A percentile compares a stretch with the other conserved stretches of the same genome.
These are phyloP conservation scores for Steinernema carpocapsae DNA, from an alignment of 2,888 invertebrate species.

Conservation along the genomic window DNA sequence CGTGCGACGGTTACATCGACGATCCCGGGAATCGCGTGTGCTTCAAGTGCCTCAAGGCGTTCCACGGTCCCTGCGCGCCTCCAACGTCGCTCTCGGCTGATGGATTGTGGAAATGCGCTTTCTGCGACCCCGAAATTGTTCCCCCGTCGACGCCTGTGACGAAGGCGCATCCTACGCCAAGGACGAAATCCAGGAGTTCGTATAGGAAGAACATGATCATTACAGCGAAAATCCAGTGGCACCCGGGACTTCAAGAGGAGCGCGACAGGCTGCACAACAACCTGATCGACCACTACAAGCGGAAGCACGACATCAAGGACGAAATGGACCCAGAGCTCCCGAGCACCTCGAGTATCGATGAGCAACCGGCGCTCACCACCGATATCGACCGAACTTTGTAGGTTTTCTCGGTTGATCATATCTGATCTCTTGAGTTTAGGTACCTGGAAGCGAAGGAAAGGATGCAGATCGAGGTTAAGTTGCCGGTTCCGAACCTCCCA, in stretches of 20 bases:
- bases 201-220: neutral
- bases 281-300: conserved; percentile 12
- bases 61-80: conserved; percentile 50
- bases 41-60: conserved; percentile 43
- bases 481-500: no score
- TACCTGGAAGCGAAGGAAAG: neutral
- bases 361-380: neutral
- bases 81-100: neutral
- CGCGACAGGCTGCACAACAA: conserved; percentile 12
- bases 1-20: conserved; percentile 40
- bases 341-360: neutral
- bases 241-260: conserved; percentile 3
- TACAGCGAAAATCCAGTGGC: neutral
- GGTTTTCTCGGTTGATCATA: neutral
- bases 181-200: neutral
- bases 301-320: neutral
- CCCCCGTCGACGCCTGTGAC: no score
- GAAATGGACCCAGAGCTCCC: conserved; percentile 9
- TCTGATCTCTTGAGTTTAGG: neutral
- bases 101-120: no score
- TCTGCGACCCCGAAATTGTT: no score
- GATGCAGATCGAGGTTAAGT: neutral
- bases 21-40: conserved; percentile 53
- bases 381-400: neutral
- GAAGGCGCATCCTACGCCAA: neutral